Conservation (phyloP, 2,888 invertebrate genomes). For the Agriotes lineatus region DNA sequence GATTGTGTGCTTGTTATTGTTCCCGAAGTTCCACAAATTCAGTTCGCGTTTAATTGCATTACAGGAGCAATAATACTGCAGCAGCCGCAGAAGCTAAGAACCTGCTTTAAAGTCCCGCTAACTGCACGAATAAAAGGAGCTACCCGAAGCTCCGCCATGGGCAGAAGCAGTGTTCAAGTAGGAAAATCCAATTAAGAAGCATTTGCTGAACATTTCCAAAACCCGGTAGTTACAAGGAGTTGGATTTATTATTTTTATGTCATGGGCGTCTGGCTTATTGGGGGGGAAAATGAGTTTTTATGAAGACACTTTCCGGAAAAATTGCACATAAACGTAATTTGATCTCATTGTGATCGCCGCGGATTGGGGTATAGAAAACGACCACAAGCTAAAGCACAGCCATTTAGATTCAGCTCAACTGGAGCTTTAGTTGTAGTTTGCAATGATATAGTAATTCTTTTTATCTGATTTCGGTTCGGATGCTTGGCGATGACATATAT, state of each 20-base stretch:
- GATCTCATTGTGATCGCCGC: no score
- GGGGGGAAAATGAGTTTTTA: conserved; percentile 5
- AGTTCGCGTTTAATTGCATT: not conserved
- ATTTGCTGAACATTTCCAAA: conserved; percentile 11
- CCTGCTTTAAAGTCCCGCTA: not conserved
- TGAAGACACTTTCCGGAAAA: not conserved
- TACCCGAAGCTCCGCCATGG: not conserved
- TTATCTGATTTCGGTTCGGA: no score
- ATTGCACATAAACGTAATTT: conserved; percentile 11
- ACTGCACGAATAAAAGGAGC: not conserved
- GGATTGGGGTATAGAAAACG: no score
- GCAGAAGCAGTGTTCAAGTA: not conserved
- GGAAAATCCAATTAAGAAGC: conserved; percentile 3
- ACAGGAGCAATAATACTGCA: no score
- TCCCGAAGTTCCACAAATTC: not conserved
- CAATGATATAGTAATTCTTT: no score
- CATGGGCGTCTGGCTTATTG: not conserved
- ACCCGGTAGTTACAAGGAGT: not conserved
- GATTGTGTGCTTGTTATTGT: not conserved
- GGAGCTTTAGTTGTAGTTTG: no score
- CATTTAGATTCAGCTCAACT: no score
- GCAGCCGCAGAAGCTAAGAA: no score
- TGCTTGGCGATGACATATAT: no score
- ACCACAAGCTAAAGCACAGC: no score
- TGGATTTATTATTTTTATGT: conserved; percentile 11